phyloP scores from a whole-genome alignment of 2,888 invertebrate genomes.

The Lasioglossum vierecki region DNA sequence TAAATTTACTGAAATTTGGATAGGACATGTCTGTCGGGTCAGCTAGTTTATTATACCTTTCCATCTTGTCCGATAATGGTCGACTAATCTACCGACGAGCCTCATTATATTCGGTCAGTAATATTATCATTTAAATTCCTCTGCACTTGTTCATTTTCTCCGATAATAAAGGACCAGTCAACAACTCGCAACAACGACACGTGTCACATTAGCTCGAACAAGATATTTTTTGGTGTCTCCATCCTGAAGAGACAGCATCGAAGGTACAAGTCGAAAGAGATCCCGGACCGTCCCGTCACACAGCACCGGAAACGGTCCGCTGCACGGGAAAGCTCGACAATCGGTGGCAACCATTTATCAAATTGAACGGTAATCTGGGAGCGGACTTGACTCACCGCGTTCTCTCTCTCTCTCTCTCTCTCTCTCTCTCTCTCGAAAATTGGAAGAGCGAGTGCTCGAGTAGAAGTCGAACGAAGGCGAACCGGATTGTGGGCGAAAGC shows the following conservation, averaged over 20 bases:
- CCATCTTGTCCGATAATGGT: too few species aligned
- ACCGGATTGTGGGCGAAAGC: slow-evolving; percentile 61
- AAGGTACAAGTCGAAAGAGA: slow-evolving; percentile 1
- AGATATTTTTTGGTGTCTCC: background rate
- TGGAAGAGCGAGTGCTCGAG: slow-evolving; percentile 16
- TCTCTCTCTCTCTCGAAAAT: slow-evolving; percentile 30
- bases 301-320: slow-evolving; percentile 52
- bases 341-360: slow-evolving; percentile 58
- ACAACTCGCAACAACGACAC: too few species aligned
- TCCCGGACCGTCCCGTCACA: background rate
- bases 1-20: too few species aligned
- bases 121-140: too few species aligned
- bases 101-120: too few species aligned
- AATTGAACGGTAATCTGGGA: slow-evolving; percentile 50
- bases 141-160: too few species aligned
- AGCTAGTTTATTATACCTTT: too few species aligned
- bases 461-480: slow-evolving; percentile 40
- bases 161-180: too few species aligned
- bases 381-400: background rate
- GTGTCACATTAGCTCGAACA: background rate
- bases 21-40: too few species aligned
- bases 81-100: too few species aligned
- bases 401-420: background rate
- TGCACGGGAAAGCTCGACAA: slow-evolving; percentile 51
- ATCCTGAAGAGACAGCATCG: background rate